Evolutionary conservation across 2,113 vertebrate species (phyloP).

Genomic region (Barnardius zonarius): DNA sequence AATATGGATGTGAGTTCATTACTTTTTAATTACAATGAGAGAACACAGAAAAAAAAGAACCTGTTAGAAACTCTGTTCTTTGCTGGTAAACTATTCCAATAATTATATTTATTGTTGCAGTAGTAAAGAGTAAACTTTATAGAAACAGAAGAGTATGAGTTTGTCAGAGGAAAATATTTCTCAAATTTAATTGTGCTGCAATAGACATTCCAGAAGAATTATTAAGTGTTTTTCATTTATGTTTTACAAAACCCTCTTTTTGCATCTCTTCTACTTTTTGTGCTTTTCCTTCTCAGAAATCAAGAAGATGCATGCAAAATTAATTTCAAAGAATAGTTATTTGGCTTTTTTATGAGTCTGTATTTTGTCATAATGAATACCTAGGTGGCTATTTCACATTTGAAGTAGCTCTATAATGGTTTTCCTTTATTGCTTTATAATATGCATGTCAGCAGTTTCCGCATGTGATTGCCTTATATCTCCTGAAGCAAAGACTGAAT

Average conservation of each 20-base stretch:
- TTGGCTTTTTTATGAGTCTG: not conserved
- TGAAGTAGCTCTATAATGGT: not conserved
- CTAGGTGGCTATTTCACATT: not conserved
- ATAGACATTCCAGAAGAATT: not conserved
- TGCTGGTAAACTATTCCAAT: not conserved
- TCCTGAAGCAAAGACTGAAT: not conserved
- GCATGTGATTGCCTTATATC: not conserved
- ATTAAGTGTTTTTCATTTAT: not conserved
- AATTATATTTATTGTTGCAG: not conserved
- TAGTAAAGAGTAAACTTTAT: not conserved
- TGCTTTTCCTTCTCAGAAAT: not conserved
- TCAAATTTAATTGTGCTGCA: not conserved
- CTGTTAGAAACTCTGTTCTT: not conserved
- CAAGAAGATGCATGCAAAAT: not conserved
- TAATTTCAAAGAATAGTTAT: not conserved
- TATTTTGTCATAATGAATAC: not conserved
- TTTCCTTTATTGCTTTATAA: not conserved
- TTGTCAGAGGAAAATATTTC: not conserved
- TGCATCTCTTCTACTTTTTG: not conserved
- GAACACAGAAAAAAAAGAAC: no score
- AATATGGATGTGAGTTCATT: not conserved
- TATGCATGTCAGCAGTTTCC: not conserved
- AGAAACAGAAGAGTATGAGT: not conserved
- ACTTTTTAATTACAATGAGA: not conserved
- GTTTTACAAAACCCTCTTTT: not conserved